Percentiles rank a stretch among this genome's conserved stretches.
These are phyloP conservation scores for Drosophila ogumai DNA, from an alignment of 1,140 invertebrate genomes.

Conservation along the genomic window DNA sequence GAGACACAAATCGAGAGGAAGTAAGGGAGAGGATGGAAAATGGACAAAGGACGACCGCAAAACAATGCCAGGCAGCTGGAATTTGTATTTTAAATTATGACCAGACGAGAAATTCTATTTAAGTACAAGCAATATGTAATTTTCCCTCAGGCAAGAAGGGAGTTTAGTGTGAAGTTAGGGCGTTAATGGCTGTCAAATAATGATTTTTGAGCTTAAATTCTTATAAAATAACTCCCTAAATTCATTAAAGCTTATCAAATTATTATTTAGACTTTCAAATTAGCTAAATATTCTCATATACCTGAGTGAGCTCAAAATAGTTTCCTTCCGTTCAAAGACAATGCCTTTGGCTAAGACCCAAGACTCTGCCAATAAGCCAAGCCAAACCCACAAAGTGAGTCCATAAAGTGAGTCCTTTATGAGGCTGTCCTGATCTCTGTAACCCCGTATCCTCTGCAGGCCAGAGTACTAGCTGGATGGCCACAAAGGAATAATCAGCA, in stretches of 20 bases:
- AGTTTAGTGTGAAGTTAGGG: slow-evolving; percentile 3
- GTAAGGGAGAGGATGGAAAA: slow-evolving; percentile 16
- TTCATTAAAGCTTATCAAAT: background rate
- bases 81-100: slow-evolving; percentile 64
- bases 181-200: slow-evolving; percentile 3
- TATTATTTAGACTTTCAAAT: background rate
- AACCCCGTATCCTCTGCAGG: slow-evolving; percentile 16
- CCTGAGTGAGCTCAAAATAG: background rate
- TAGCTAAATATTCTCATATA: background rate
- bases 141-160: background rate
- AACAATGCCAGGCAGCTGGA: slow-evolving; percentile 53
- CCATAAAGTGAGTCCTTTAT: slow-evolving; percentile 26
- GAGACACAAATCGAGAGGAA: slow-evolving; percentile 16
- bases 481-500: slow-evolving; percentile 40
- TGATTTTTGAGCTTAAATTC: background rate
- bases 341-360: background rate
- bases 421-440: slow-evolving; percentile 39
- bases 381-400: background rate
- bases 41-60: slow-evolving; percentile 37
- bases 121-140: slow-evolving; percentile 23
- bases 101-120: slow-evolving; percentile 54
- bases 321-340: background rate
- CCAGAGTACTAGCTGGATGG: background rate
- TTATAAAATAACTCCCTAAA: background rate
- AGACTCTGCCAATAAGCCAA: background rate